These are phyloP conservation scores for Lasaia peninsularis DNA, from an alignment of 1,140 invertebrate species.

Conservation along the genomic window DNA sequence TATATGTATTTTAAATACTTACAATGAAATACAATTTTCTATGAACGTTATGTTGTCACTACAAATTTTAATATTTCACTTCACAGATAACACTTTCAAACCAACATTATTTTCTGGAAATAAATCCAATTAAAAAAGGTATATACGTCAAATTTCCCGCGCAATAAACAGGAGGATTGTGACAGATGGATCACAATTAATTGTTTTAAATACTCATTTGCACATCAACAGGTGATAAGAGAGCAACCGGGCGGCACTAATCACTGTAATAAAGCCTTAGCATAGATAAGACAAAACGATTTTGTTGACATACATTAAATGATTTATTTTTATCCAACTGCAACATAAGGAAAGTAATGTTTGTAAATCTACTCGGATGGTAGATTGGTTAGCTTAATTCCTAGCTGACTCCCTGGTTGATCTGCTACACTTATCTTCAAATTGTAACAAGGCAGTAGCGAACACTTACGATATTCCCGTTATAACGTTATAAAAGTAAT, in stretches of 20 bases:
- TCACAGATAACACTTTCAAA: too few relatives aligned
- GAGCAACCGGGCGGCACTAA: slow-evolving; percentile 16
- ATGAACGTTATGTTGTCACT: too few relatives aligned
- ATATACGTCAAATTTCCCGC: slow-evolving; percentile 18
- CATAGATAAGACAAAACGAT: slow-evolving; percentile 19
- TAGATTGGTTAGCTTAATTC: too few relatives aligned
- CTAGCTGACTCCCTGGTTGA: too few relatives aligned
- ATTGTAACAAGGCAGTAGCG: too few relatives aligned
- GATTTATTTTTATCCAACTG: neutral
- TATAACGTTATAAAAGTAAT: too few relatives aligned
- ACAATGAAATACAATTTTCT: too few relatives aligned
- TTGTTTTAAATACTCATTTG: slow-evolving; percentile 27
- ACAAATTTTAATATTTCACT: too few relatives aligned
- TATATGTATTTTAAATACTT: too few relatives aligned
- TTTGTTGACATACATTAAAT: slow-evolving; percentile 20
- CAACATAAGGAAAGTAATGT: neutral
- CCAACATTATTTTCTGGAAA: neutral
- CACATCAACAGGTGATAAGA: slow-evolving; percentile 27
- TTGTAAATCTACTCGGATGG: too few relatives aligned
- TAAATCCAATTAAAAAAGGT: slow-evolving; percentile 10
- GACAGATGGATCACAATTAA: slow-evolving; percentile 19
- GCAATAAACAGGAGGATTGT: neutral
- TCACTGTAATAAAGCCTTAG: slow-evolving; percentile 20
- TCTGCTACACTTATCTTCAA: too few relatives aligned
- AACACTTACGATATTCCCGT: too few relatives aligned